Evolutionary conservation across 2,888 invertebrate species (phyloP), one percentile per base, ranked within the genome.

Genomic region (Perithous albicinctus): DNA sequence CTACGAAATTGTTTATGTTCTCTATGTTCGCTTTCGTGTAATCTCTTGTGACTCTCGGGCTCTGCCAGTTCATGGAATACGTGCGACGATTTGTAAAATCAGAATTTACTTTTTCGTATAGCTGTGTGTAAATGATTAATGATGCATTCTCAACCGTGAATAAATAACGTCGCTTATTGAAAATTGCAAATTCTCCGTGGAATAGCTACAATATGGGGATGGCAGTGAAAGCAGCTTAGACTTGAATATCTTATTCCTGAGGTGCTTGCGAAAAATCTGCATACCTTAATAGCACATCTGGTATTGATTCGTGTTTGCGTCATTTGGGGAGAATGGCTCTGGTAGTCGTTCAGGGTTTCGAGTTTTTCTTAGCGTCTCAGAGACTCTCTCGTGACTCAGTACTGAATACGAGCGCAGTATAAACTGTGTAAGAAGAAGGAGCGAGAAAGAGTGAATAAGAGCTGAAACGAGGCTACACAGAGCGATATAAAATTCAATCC

Each of bases 401-500:
- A 1, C 29, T 29, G 29, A 59, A 59, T 59, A 59, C 59, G 59
- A 59, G 18, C 32, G 54, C n/a, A 8, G 15, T 18, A 32, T 32
- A 59, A 59, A 59, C 69, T 48, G n/a, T 54, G 10, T 5, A 56
- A 41, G 23, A n/a, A 5, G 26, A 56, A 43, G 29, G 18, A 56
- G 43, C 8, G 32, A 15, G n/a, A 46, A 66, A 63, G 18, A 15
- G 29, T 29, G 51, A 32, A 6, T 10, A 20, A 29, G 38, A 35
- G 23, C 35, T 7, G 18, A 10, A 12, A 26, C 32, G n/a, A 26
- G 56, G 18, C 41, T 43, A 18, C 46, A 46, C 46, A 46, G 46
- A 41, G 41, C 67, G 20, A 61, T 76, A 76, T 46, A 64, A 72
- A 86, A 90, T 90, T 90, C 89, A 85, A 88, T 90, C 78, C 89